These are phyloP conservation scores for Taxidea taxus DNA, from an alignment of 2,113 vertebrate genomes.

Conservation along the genomic window DNA sequence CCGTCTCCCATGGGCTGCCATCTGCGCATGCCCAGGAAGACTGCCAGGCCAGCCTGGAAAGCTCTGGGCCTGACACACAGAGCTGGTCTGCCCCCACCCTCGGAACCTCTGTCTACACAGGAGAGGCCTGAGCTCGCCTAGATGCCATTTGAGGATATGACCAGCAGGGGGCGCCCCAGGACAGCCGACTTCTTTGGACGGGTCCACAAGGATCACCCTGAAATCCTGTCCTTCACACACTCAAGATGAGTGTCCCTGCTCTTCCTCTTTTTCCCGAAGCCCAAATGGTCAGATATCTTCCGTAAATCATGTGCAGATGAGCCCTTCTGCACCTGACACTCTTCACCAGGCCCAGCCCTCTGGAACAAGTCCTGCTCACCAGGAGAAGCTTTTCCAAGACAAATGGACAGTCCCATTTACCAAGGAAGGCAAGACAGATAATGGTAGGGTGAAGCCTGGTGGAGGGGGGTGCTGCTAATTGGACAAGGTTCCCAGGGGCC, in stretches of 20 bases:
- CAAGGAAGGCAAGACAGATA: background rate
- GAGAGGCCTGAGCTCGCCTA: rapidly evolving
- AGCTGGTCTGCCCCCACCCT: no score
- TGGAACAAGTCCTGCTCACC: background rate
- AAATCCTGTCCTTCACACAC: background rate
- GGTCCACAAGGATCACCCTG: background rate
- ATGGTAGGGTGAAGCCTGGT: no score
- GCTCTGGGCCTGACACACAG: background rate
- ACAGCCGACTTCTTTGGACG: slow-evolving; percentile 1
- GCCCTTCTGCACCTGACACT: background rate
- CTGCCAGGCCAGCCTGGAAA: background rate
- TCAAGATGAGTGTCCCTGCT: background rate
- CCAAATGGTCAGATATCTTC: background rate
- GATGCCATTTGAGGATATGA: background rate
- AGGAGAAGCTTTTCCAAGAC: background rate
- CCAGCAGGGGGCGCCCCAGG: slow-evolving; percentile 67
- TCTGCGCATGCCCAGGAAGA: background rate
- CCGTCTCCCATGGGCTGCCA: background rate
- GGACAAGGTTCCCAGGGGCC: background rate
- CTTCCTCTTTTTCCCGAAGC: background rate
- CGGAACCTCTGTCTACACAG: background rate
- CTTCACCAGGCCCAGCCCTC: background rate
- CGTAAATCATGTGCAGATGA: background rate
- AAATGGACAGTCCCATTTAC: background rate
- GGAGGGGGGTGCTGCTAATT: background rate